phyloP scores from a whole-genome alignment of 35 echinoderm and acorn worm genomes.

The Apostichopus japonicus region DNA sequence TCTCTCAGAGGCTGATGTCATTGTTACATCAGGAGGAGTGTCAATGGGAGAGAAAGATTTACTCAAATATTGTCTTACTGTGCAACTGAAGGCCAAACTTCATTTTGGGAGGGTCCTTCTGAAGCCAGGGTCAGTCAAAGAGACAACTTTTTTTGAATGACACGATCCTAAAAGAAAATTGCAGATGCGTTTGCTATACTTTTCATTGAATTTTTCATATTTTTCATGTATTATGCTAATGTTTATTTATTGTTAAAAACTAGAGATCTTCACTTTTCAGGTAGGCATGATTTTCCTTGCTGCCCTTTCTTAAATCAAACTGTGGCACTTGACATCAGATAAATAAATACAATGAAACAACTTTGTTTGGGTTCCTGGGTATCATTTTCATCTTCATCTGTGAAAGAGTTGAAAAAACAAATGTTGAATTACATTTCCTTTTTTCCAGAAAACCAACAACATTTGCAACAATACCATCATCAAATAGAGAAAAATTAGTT shows the following conservation, averaged over 20 bases:
- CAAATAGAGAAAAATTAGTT: constrained; percentile 77
- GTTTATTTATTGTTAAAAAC: too few relatives aligned
- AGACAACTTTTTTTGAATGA: too few relatives aligned
- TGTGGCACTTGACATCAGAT: neutral
- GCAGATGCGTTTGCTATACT: too few relatives aligned
- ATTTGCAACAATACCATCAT: constrained; percentile 75
- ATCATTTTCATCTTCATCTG: neutral
- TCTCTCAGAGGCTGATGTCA: constrained; percentile 73
- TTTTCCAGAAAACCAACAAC: constrained; percentile 92
- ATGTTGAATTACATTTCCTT: neutral
- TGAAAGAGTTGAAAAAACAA: neutral
- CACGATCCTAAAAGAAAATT: too few relatives aligned
- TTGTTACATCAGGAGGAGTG: constrained; percentile 90
- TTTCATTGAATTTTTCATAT: too few relatives aligned
- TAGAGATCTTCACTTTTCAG: too few relatives aligned
- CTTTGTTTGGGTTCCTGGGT: neutral
- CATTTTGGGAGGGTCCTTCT: constrained; percentile 91
- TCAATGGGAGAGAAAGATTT: constrained; percentile 98
- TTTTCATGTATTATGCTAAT: too few relatives aligned
- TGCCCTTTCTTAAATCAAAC: too few relatives aligned
- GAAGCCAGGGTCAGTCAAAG: constrained; percentile 85
- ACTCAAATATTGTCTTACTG: constrained; percentile 79
- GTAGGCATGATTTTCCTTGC: too few relatives aligned
- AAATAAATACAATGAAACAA: neutral
- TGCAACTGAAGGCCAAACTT: constrained; percentile 72